Base-by-base conservation (phyloP, 2,888 invertebrate genomes). In the Galeopsomyia nigrocyanea region DNA sequence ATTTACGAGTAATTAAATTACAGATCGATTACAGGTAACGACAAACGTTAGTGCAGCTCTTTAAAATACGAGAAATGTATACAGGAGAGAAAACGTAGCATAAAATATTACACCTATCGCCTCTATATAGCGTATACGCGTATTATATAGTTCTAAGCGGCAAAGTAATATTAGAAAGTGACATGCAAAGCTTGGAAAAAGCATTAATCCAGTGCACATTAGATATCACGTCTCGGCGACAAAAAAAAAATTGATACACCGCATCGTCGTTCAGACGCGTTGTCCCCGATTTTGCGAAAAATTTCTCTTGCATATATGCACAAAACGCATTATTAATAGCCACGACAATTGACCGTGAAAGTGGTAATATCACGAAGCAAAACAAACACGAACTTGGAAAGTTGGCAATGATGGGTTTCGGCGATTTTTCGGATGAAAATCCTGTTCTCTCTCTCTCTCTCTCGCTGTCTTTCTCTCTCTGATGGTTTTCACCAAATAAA, bases 401-500 rank as follows among this genome's bases (percentile, higher is more conserved):
- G n/a, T n/a, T 39, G 49, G 21, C 53, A 60, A 9, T 17, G 39
- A 46, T 39, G 57, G 21, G 39, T 39, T 14, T 16, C 31, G 31
- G 49, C 39, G 22, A 69, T 69, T 67, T 74, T 74, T 74, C 53
- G 67, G 74, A 51, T 46, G 57, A 58, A 49, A 70, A 70, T 66
- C 70, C 55, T 46, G 68, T 73, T 66, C 66, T 58, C 69, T 10
- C 13, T 22, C 53, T n/a, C 26, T 5, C n/a, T n/a, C n/a, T n/a
- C n/a, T n/a, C n/a, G n/a, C n/a, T n/a, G n/a, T n/a, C n/a, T 73
- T 73, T 69, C 70, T 63, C 66, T 39, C 13, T 39, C 49, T 19
- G 19, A 50, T 7, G 39, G 70, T 68, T 74, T 74, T 73, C 69
- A 69, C 66, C 64, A 56, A 68, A 74, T 73, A 69, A 66, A 69